Evolutionary conservation across 2,888 invertebrate species (phyloP).

Genomic region (Drosophila stalkeri): DNA sequence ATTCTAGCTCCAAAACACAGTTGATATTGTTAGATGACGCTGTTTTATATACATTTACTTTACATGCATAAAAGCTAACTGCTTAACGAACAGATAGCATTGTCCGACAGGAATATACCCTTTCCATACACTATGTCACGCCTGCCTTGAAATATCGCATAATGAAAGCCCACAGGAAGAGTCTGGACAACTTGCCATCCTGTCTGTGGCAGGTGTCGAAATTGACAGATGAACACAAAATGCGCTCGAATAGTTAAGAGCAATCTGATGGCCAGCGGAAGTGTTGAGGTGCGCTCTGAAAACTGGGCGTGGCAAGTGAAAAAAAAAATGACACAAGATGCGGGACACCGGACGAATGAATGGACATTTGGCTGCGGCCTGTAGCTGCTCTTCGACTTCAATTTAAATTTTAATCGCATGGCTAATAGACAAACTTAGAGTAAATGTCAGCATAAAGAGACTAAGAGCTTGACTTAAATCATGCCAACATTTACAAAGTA

Average conservation of each 20-base stretch:
- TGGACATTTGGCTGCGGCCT: slow-evolving; percentile 11
- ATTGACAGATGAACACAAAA: slow-evolving; percentile 74
- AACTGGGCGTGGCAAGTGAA: slow-evolving; percentile 42
- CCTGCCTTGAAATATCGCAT: slow-evolving; percentile 26
- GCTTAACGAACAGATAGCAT: not conserved
- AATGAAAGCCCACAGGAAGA: slow-evolving; percentile 62
- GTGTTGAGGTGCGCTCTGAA: slow-evolving; percentile 32
- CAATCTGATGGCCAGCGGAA: slow-evolving; percentile 48
- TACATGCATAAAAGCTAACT: not conserved
- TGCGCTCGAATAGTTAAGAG: slow-evolving; percentile 38
- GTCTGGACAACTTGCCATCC: slow-evolving; percentile 45
- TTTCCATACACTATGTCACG: slow-evolving; percentile 8
- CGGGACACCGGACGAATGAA: slow-evolving; percentile 5
- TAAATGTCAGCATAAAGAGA: slow-evolving; percentile 79
- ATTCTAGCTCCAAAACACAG: too few species aligned
- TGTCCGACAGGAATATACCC: not conserved
- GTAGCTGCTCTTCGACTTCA: slow-evolving; percentile 59
- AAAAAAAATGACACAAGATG: slow-evolving; percentile 32
- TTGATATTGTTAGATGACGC: too few species aligned
- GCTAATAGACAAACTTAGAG: slow-evolving; percentile 79
- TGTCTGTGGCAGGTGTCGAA: slow-evolving; percentile 78
- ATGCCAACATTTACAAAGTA: slow-evolving; percentile 81
- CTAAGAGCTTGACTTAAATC: slow-evolving; percentile 81
- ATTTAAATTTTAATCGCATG: slow-evolving; percentile 81
- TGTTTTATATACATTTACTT: not conserved